phyloP scores from a whole-genome alignment of 1,140 invertebrate species.

The Heliothis virescens region DNA sequence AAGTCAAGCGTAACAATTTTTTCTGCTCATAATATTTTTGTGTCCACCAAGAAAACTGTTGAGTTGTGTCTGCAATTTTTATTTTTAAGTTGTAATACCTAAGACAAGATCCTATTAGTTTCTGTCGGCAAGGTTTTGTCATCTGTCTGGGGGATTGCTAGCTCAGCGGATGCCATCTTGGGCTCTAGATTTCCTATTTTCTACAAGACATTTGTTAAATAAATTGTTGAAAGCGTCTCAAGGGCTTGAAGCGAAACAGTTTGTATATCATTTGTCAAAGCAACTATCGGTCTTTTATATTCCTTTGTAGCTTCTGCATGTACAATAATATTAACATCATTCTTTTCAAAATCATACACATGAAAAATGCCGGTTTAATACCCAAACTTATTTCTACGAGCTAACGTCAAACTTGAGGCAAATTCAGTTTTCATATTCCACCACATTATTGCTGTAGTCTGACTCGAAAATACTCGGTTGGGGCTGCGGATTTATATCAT shows the following conservation, averaged over 20 bases:
- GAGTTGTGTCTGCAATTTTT: slow-evolving; percentile 17
- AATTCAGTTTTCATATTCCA: slow-evolving; percentile 54
- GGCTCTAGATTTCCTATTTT: slow-evolving; percentile 20
- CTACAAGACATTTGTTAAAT: slow-evolving; percentile 24
- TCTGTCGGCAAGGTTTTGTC: slow-evolving; percentile 45
- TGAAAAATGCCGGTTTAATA: slow-evolving; percentile 31
- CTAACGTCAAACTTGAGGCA: slow-evolving; percentile 13
- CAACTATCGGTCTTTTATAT: neutral
- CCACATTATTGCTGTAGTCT: slow-evolving; percentile 56
- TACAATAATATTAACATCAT: neutral
- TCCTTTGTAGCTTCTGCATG: neutral
- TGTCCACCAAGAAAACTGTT: slow-evolving; percentile 3
- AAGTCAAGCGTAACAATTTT: neutral
- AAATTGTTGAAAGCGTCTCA: slow-evolving; percentile 29
- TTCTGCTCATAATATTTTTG: neutral
- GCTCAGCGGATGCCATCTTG: slow-evolving; percentile 18
- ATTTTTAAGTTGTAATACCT: slow-evolving; percentile 38
- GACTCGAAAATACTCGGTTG: slow-evolving; percentile 48
- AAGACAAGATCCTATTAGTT: slow-evolving; percentile 45
- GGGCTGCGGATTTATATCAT: slow-evolving; percentile 61
- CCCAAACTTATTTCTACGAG: slow-evolving; percentile 1
- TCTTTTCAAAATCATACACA: neutral
- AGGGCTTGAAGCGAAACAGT: slow-evolving; percentile 16
- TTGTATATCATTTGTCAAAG: neutral
- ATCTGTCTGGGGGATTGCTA: slow-evolving; percentile 37